Percentiles rank a stretch among this genome's conserved stretches.
These are phyloP conservation scores for Oxyscelio sp. DNA, from an alignment of 2,888 invertebrate genomes.

Conservation along the genomic window DNA sequence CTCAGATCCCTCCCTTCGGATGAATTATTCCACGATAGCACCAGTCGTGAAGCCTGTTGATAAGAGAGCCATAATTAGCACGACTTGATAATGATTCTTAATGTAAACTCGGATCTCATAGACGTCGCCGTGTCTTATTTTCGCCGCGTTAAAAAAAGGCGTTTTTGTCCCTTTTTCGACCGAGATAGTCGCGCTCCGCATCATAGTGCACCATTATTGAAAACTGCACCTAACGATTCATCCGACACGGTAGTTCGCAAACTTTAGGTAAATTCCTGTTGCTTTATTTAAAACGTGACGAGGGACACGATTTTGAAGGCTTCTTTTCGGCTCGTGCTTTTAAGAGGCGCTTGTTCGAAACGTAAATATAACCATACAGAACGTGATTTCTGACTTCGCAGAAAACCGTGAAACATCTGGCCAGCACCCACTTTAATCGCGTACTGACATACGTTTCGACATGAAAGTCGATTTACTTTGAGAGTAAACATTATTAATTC, in stretches of 20 bases:
- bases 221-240: background rate
- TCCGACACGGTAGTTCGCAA: background rate
- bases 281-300: background rate
- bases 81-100: constrained; percentile 86
- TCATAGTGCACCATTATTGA: background rate
- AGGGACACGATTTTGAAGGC: background rate
- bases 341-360: background rate
- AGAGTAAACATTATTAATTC: no score
- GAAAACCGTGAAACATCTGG: constrained; percentile 73
- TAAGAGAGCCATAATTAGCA: constrained; percentile 86
- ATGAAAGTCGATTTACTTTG: no score
- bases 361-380: constrained; percentile 41
- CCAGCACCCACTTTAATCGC: constrained; percentile 59
- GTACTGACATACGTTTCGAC: no score
- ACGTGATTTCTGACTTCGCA: constrained; percentile 61
- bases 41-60: constrained; percentile 83
- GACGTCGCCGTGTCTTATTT: constrained; percentile 72
- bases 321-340: background rate
- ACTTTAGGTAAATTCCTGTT: background rate
- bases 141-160: constrained; percentile 36
- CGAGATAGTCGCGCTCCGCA: background rate
- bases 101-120: constrained; percentile 77
- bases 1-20: constrained; percentile 83
- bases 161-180: constrained; percentile 3
- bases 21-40: constrained; percentile 72